phyloP scores from a whole-genome alignment of 2,113 vertebrate genomes.

The Poicephalus meyeri region DNA sequence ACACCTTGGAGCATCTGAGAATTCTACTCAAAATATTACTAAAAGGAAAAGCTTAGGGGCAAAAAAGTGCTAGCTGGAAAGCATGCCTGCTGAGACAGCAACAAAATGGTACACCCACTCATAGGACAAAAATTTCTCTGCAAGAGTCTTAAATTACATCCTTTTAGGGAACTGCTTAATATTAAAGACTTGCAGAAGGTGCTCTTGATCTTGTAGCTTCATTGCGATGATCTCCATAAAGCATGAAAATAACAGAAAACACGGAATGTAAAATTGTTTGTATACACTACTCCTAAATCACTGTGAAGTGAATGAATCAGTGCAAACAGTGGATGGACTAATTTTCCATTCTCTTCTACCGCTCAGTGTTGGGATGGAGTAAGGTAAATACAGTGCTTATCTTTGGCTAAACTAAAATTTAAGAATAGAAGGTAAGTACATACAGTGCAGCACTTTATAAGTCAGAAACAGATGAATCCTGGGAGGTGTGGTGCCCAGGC shows the following conservation, averaged over 20 bases:
- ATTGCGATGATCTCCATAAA: not conserved
- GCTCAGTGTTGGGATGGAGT: not conserved
- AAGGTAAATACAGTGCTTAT: not conserved
- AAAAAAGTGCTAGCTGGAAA: not conserved
- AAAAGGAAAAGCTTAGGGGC: not conserved
- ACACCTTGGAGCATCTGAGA: not conserved
- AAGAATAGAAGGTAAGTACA: not conserved
- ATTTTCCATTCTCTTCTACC: not conserved
- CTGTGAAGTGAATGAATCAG: not conserved
- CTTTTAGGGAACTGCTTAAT: not conserved
- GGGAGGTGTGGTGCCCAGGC: not conserved
- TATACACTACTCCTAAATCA: not conserved
- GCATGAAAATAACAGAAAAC: not conserved
- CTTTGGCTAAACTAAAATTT: no score
- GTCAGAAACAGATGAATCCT: not conserved
- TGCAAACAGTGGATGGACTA: not conserved
- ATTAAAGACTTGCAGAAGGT: not conserved
- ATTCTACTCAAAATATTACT: not conserved
- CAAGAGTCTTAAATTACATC: not conserved
- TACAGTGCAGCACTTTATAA: fast-evolving
- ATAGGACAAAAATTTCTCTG: not conserved
- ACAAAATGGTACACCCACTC: not conserved
- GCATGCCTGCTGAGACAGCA: not conserved
- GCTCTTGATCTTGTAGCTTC: not conserved
- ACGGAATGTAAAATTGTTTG: not conserved